Conservation (phyloP, 2,113 vertebrate species). For the Alectura lathami region DNA sequence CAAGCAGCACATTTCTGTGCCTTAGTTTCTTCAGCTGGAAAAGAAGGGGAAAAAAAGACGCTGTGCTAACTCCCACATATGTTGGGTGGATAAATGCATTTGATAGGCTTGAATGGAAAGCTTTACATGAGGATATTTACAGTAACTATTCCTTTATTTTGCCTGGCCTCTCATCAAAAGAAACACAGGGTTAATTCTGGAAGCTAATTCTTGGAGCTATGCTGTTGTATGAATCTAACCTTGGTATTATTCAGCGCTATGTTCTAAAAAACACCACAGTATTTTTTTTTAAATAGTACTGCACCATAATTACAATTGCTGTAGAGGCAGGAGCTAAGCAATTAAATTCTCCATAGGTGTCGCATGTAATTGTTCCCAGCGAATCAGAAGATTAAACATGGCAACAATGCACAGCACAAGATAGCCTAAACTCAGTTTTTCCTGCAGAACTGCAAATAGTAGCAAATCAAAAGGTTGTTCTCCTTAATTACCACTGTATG, state of each 20-base stretch:
- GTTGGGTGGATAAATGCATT: neutral
- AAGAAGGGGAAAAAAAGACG: slow-evolving; percentile 7
- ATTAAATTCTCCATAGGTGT: slow-evolving; percentile 82
- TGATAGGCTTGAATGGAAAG: slow-evolving; percentile 5
- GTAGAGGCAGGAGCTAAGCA: slow-evolving; percentile 75
- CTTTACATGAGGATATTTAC: slow-evolving; percentile 37
- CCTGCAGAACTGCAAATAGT: slow-evolving; percentile 80
- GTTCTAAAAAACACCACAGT: slow-evolving; percentile 57
- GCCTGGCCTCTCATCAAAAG: slow-evolving; percentile 15
- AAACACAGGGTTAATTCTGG: slow-evolving; percentile 40
- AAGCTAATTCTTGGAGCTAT: slow-evolving; percentile 43
- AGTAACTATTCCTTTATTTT: slow-evolving; percentile 18
- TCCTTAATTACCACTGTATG: slow-evolving; percentile 85
- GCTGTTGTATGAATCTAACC: slow-evolving; percentile 54
- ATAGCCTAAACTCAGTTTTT: slow-evolving; percentile 81
- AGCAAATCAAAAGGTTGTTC: slow-evolving; percentile 82
- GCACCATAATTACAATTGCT: slow-evolving; percentile 77
- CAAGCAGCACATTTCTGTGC: slow-evolving; percentile 28
- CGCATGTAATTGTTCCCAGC: slow-evolving; percentile 75
- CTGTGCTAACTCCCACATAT: slow-evolving; percentile 45
- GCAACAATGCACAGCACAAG: slow-evolving; percentile 80
- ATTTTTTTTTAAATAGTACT: slow-evolving; percentile 55
- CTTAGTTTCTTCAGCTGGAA: slow-evolving; percentile 68
- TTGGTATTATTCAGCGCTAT: slow-evolving; percentile 65
- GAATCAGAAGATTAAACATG: slow-evolving; percentile 80